Evolutionary conservation across 2,113 vertebrate genomes (phyloP), one percentile per base, ranked within the genome.

Genomic region (Microcebus tavaratra): DNA sequence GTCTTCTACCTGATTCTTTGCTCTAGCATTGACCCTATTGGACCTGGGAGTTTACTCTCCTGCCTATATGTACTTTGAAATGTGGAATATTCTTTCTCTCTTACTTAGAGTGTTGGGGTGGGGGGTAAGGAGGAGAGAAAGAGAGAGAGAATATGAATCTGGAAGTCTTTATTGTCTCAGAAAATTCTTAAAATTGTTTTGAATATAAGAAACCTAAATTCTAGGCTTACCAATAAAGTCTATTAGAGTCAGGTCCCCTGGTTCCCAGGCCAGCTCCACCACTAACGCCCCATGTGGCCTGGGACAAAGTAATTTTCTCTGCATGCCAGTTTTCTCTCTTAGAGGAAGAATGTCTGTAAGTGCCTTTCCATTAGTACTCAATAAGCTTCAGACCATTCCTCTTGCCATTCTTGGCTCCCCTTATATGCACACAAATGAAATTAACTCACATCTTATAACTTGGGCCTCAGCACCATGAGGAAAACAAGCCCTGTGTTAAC

Each of bases 401-500:
- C 50, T 57, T 29, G 14, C 53, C 78, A 5, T 39, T 55, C 27
- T 80, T 83, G 50, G 23, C 48, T 59, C 48, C 21, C n/a, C 14
- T 84, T 18, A 21, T 18, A 65, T 88, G 42, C 65, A 86, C 18
- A 70, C 85, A 95, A 92, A 31, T 57, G 27, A 80, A 92, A 95
- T 72, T 68, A 81, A 79, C 87, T 92, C 76, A 11, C n/a, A 79
- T 63, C 59, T 70, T 89, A 68, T 70, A 93, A 91, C 42, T 87
- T 70, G 36, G n/a, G 29, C 39, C 34, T 95, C 89, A 42, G 72
- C 34, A 84, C 61, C 70, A 83, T 82, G 78, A 76, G 87, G 55
- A 88, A 95, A 97, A 87, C 12, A 53, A 97, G 45, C 36, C 15
- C 29, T 53, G 31, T 68, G 17, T 95, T 91, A 91, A 95, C 68